phyloP scores from a whole-genome alignment of 2,113 vertebrate genomes.

The Limanda limanda region DNA sequence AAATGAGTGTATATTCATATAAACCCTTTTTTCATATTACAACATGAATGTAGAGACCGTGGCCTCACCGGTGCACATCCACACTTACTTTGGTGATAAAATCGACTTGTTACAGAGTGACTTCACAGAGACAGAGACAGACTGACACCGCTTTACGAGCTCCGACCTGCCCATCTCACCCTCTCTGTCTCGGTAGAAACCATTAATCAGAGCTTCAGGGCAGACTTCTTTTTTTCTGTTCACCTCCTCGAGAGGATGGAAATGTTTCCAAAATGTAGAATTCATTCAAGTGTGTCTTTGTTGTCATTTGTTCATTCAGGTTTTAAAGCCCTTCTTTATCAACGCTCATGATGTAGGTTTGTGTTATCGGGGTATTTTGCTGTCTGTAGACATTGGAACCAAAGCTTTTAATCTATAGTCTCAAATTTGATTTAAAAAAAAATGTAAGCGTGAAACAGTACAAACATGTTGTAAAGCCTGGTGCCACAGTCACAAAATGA shows the following conservation, averaged over 20 bases:
- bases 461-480: slow-evolving; percentile 28
- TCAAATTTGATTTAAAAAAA: slow-evolving; percentile 35
- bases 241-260: slow-evolving; percentile 18
- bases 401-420: slow-evolving; percentile 4
- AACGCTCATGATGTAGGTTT: slow-evolving; percentile 23
- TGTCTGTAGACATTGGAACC: slow-evolving; percentile 1
- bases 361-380: slow-evolving; percentile 24
- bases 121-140: slow-evolving; percentile 56
- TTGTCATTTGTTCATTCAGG: slow-evolving; percentile 31
- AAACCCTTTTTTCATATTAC: slow-evolving; percentile 58
- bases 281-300: slow-evolving; percentile 56
- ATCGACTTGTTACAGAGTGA: slow-evolving; percentile 56
- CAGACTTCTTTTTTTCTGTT: slow-evolving; percentile 36
- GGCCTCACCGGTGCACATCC: slow-evolving; percentile 38
- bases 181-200: slow-evolving; percentile 45
- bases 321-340: slow-evolving; percentile 57
- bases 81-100: slow-evolving; percentile 70
- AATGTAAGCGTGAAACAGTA: slow-evolving; percentile 38
- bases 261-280: slow-evolving; percentile 39
- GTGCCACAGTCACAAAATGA: slow-evolving; percentile 45
- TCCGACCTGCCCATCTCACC: slow-evolving; percentile 45
- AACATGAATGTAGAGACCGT: slow-evolving; percentile 36
- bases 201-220: slow-evolving; percentile 47
- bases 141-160: slow-evolving; percentile 58
- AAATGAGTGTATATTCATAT: slow-evolving; percentile 64